A percentile compares a stretch with the other conserved stretches of the same genome.
phyloP scores from a whole-genome alignment of 2,888 invertebrate species.

The Linyphia triangularis region DNA sequence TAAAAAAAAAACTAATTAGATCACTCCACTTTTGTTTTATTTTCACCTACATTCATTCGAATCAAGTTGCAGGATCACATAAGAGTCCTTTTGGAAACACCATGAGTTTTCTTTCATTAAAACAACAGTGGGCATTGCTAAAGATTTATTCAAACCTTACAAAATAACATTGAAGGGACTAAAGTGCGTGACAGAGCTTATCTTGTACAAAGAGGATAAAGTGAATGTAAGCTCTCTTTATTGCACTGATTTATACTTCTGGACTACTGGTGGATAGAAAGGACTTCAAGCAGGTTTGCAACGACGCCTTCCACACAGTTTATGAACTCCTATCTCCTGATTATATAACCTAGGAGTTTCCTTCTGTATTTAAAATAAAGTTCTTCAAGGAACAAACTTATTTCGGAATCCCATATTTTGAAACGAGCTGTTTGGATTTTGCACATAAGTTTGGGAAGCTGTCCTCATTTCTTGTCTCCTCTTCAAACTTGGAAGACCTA shows the following conservation, averaged over 20 bases:
- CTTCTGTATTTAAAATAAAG: conserved; percentile 10
- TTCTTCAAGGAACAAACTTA: conserved; percentile 13
- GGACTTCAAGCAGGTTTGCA: not conserved
- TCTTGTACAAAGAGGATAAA: conserved; percentile 39
- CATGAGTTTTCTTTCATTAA: no score
- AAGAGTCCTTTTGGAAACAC: no score
- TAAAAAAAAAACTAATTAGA: no score
- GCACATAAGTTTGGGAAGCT: not conserved
- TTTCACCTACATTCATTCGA: no score
- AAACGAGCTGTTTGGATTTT: conserved; percentile 4
- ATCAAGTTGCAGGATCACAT: no score
- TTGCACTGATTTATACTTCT: conserved; percentile 13
- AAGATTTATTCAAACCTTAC: not conserved
- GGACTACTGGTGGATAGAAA: conserved; percentile 6
- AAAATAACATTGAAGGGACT: not conserved
- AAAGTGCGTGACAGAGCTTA: conserved; percentile 42
- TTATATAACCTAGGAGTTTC: conserved; percentile 10
- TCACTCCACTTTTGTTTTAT: no score
- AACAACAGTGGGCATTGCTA: not conserved
- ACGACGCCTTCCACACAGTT: not conserved
- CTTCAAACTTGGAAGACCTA: not conserved
- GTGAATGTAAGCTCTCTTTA: conserved; percentile 34
- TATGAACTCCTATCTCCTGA: not conserved
- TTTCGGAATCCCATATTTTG: conserved; percentile 26
- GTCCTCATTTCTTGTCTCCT: not conserved